Conservation (phyloP, 1,140 invertebrate species). For the Aphidius ervi region DNA sequence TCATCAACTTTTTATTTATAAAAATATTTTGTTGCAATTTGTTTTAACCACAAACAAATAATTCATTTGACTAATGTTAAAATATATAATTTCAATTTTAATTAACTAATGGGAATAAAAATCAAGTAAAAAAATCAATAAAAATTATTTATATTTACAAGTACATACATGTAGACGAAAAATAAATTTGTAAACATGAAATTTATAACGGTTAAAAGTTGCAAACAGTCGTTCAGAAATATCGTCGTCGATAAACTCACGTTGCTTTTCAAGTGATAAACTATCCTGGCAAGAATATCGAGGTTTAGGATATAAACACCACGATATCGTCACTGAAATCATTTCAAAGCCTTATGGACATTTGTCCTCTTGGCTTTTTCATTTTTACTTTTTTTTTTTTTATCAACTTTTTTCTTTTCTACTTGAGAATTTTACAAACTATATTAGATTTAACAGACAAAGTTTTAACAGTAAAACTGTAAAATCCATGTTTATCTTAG, state of each 20-base stretch:
- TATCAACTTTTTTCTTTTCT: no score
- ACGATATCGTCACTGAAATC: background rate
- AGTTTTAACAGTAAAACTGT: no score
- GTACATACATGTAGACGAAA: background rate
- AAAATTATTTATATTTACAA: background rate
- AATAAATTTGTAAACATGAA: background rate
- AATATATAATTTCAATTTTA: background rate
- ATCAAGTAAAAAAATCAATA: background rate
- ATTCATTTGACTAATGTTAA: no score
- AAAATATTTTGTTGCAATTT: conserved; percentile 4
- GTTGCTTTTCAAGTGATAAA: conserved; percentile 14
- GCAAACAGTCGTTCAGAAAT: conserved; percentile 13
- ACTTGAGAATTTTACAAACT: no score
- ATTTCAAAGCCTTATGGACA: background rate
- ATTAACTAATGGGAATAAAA: conserved; percentile 6
- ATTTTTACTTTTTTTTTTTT: no score
- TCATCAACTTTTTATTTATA: conserved; percentile 1
- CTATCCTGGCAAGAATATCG: conserved; percentile 12
- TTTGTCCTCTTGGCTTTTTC: background rate
- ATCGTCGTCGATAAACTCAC: conserved; percentile 17
- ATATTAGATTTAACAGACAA: no score
- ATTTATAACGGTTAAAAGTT: background rate
- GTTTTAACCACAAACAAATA: background rate
- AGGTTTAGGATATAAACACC: background rate
- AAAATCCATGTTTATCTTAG: no score